Evolutionary conservation across 2,113 vertebrate species (phyloP).

Genomic region (Hemiprocne comata): DNA sequence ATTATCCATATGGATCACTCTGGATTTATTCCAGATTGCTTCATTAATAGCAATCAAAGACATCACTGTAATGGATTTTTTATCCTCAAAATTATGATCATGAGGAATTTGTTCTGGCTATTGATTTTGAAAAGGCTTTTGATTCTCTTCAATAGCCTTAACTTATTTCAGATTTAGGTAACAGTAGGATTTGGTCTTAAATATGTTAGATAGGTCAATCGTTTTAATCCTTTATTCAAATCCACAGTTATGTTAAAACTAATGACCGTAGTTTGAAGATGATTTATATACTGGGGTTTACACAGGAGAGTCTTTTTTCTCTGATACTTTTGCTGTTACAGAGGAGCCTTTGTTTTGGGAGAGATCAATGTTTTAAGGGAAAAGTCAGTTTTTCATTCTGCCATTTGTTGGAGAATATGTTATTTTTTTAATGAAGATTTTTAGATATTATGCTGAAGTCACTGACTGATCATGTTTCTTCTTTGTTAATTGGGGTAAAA

Average conservation of each 20-base stretch:
- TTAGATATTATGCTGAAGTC: conserved; percentile 71
- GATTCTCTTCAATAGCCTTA: conserved; percentile 65
- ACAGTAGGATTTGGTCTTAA: conserved; percentile 52
- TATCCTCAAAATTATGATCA: conserved; percentile 67
- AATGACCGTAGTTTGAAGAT: conserved; percentile 64
- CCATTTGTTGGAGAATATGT: conserved; percentile 2
- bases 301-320: conserved; percentile 8
- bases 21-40: conserved; percentile 68
- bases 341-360: conserved; percentile 10
- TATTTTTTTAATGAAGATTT: conserved; percentile 75
- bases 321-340: conserved; percentile 23
- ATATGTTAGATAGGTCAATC: conserved; percentile 59
- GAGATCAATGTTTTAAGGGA: neutral
- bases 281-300: conserved; percentile 49
- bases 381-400: conserved; percentile 31
- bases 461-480: conserved; percentile 77
- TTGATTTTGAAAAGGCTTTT: conserved; percentile 69
- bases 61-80: conserved; percentile 72
- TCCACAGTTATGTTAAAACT: conserved; percentile 65
- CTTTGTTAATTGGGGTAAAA: conserved; percentile 83
- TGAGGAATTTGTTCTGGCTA: conserved; percentile 67
- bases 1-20: conserved; percentile 70
- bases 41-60: conserved; percentile 71
- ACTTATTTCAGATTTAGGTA: conserved; percentile 67
- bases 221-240: conserved; percentile 56